These are phyloP conservation scores for Diglossa cyanea DNA, from an alignment of 2,797 vertebrate species.

Conservation along the genomic window DNA sequence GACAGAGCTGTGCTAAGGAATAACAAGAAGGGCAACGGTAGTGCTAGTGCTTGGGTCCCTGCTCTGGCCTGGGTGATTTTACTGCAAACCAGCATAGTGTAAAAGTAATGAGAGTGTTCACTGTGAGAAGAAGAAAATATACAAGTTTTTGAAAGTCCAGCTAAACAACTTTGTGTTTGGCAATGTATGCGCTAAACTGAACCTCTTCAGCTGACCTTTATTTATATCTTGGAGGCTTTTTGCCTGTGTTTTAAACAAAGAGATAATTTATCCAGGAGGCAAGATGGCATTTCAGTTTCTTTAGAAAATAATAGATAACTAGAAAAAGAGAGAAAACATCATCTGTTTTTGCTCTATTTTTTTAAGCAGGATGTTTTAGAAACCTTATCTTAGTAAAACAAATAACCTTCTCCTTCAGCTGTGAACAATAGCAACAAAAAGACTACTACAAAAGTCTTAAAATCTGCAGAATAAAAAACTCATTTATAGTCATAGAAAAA, in stretches of 20 bases:
- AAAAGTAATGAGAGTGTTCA: background rate
- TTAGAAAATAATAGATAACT: slow-evolving; percentile 58
- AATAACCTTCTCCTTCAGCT: slow-evolving; percentile 62
- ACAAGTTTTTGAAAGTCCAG: background rate
- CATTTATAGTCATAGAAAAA: background rate
- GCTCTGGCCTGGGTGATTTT: background rate
- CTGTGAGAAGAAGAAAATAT: background rate
- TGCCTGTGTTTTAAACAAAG: slow-evolving; percentile 17
- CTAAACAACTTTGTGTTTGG: background rate
- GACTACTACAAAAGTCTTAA: background rate
- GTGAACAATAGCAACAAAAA: slow-evolving; percentile 47
- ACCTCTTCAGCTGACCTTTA: slow-evolving; percentile 15
- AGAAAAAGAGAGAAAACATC: slow-evolving; percentile 37
- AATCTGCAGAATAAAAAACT: slow-evolving; percentile 16
- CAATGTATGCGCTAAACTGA: background rate
- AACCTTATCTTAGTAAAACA: slow-evolving; percentile 70
- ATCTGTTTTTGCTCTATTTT: slow-evolving; percentile 14
- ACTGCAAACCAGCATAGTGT: background rate
- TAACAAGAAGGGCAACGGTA: background rate
- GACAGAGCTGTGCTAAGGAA: background rate
- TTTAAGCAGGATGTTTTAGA: slow-evolving; percentile 25
- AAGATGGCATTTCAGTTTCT: slow-evolving; percentile 64
- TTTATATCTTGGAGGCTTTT: slow-evolving; percentile 35
- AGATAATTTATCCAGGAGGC: slow-evolving; percentile 53
- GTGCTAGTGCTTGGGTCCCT: accelerated